Evolutionary conservation across 2,113 vertebrate species (phyloP), one percentile per base, ranked within the genome.

Genomic region (Carassius carassius): DNA sequence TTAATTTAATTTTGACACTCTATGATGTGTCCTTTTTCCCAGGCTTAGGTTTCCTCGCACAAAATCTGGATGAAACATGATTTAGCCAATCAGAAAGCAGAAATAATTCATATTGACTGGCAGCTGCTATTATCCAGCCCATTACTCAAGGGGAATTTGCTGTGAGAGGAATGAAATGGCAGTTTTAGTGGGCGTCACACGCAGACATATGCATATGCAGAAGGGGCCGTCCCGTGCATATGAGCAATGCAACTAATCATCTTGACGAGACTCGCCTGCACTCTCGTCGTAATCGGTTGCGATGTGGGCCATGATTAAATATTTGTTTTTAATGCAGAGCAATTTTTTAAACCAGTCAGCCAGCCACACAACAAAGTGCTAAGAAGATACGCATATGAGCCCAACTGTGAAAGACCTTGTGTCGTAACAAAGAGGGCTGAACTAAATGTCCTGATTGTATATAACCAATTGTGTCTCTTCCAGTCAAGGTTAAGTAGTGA

Each of bases 401-500:
- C 19, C 51, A 51, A 65, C 81, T 74, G 65, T 87, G 78, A 89
- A 49, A 69, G 47, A 21, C 69, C 56, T 58, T 29, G 65, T 60
- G 65, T 62, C 19, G 51, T 89, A 91, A 89, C 85, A 91, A 86
- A 92, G 91, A 87, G 74, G 81, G 82, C 85, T 78, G 81, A 86
- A 70, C 41, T 84, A 62, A 81, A 82, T 86, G 83, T 89, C 83
- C 37, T 80, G 87, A 90, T 85, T 89, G 83, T 37, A 14, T 44
- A 90, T 81, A 86, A 84, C 82, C 35, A 54, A 84, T 73, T 63
- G 49, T 89, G 82, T 90, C 82, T 86, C 81, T 86, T 84, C 78
- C 87, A 51, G 65, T 77, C 90, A 92, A 87, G 92, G 91, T 92
- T 90, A 92, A 49, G 88, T 76, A 85, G 84, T 72, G 87, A 92